A percentile compares a stretch with the other conserved stretches of the same genome.
Conservation (phyloP, 2,113 vertebrate genomes). For the Heptranchias perlo region DNA sequence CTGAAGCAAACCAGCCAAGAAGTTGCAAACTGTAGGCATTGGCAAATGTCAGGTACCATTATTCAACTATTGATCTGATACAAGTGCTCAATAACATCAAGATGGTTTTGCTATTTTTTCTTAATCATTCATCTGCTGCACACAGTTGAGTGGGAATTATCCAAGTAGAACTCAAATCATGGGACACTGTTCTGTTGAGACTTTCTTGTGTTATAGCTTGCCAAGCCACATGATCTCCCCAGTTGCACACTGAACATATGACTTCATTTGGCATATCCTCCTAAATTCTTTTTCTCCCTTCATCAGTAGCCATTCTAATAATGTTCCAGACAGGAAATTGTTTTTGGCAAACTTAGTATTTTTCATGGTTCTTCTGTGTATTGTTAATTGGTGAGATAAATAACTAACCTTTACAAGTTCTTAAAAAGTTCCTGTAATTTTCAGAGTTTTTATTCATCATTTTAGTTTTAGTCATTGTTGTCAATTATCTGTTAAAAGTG, state of each 20-base stretch:
- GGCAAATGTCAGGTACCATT: background rate
- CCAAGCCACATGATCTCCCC: background rate
- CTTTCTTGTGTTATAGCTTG: background rate
- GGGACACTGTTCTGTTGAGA: background rate
- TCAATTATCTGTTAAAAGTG: background rate
- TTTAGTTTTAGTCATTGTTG: background rate
- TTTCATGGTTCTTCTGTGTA: background rate
- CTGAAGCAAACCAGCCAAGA: background rate
- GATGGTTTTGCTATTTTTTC: background rate
- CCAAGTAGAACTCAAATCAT: background rate
- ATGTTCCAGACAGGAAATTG: background rate
- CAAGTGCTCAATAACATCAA: background rate
- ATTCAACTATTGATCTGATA: background rate
- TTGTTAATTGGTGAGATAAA: background rate
- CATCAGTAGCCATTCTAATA: background rate
- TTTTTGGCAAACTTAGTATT: background rate
- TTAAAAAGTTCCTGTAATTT: background rate
- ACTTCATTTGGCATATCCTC: background rate
- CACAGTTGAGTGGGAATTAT: background rate
- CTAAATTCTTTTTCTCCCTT: background rate
- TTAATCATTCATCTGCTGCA: background rate
- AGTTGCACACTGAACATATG: background rate
- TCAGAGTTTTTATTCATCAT: background rate
- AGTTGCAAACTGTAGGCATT: background rate
- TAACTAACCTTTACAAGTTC: background rate